phyloP scores from a whole-genome alignment of 2,113 vertebrate genomes.

The Chaetorhynchus papuensis region DNA sequence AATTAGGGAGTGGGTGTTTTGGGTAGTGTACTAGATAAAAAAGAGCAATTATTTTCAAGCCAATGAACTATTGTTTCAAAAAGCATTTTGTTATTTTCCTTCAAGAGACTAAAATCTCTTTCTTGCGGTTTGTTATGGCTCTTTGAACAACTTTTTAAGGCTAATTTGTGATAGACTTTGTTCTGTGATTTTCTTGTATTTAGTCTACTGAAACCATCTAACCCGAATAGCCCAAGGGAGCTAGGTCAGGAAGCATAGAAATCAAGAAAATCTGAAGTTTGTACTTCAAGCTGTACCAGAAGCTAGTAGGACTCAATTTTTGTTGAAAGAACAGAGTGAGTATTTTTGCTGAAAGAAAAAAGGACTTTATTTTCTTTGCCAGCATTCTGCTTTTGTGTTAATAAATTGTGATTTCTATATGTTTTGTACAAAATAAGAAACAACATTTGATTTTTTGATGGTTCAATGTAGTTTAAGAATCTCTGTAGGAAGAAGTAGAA shows the following conservation, averaged over 20 bases:
- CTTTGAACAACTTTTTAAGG: conserved; percentile 36
- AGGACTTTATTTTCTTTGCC: background rate
- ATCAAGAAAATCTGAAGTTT: background rate
- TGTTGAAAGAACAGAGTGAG: background rate
- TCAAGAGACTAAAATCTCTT: conserved; percentile 37
- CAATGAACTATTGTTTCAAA: conserved; percentile 9
- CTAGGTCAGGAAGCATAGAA: conserved; percentile 19
- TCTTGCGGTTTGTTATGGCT: conserved; percentile 33
- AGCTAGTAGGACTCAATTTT: background rate
- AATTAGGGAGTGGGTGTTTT: background rate
- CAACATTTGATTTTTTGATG: background rate
- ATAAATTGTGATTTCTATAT: background rate
- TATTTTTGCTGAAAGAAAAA: background rate
- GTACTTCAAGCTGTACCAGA: background rate
- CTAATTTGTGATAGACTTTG: conserved; percentile 18
- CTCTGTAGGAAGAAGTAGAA: background rate
- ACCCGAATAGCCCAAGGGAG: conserved; percentile 35
- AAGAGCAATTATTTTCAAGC: conserved; percentile 10
- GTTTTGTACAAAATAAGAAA: background rate
- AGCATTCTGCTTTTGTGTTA: background rate
- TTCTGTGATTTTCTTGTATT: background rate
- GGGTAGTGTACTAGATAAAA: background rate
- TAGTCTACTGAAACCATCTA: conserved; percentile 16
- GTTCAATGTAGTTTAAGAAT: background rate
- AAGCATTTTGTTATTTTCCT: conserved; percentile 42